Evolutionary conservation across 2,113 vertebrate species (phyloP).

Genomic region (Rattus rattus): DNA sequence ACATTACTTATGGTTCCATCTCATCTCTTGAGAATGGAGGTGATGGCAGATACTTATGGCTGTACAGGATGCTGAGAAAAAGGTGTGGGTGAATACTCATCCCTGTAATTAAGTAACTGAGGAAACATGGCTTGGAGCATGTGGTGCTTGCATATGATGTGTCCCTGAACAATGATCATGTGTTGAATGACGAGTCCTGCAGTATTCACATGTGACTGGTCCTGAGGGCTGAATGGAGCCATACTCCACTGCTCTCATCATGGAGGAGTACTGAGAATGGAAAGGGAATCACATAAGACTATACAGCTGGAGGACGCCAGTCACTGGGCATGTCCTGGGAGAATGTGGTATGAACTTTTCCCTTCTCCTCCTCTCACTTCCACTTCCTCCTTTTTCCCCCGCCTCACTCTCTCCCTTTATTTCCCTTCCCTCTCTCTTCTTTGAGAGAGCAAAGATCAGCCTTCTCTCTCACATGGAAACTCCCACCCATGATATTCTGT

Average conservation of each 20-base stretch:
- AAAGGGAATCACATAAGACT: neutral
- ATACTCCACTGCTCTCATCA: neutral
- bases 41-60: neutral
- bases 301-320: neutral
- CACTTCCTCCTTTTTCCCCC: rapidly evolving
- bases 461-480: neutral
- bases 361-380: neutral
- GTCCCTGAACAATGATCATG: neutral
- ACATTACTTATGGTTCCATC: neutral
- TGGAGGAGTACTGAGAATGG: neutral
- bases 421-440: neutral
- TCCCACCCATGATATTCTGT: neutral
- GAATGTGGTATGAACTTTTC: neutral
- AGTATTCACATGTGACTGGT: neutral
- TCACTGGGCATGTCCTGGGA: neutral
- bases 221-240: neutral
- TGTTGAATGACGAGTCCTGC: neutral
- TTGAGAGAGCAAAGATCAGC: neutral
- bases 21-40: neutral
- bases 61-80: neutral
- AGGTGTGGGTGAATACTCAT: neutral
- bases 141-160: too few relatives aligned
- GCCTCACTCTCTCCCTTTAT: too few relatives aligned
- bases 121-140: too few relatives aligned
- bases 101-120: neutral